Evolutionary conservation across 2,113 vertebrate genomes (phyloP).

Genomic region (Mugil cephalus): DNA sequence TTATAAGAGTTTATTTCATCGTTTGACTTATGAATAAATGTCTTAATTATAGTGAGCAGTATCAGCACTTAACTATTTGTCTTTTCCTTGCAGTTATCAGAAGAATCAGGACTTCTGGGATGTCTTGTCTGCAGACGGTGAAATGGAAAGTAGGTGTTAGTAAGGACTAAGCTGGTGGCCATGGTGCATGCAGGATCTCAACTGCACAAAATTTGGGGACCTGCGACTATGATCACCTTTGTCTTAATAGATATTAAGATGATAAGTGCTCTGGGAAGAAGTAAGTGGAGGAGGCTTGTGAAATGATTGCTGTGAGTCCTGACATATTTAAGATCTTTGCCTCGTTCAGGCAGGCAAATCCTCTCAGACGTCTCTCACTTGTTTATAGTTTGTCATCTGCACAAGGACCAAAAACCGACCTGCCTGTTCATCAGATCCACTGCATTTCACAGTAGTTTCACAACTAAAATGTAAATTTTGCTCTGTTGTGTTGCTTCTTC

Average conservation of each 20-base stretch:
- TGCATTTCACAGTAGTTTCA: slow-evolving; percentile 44
- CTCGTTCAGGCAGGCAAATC: slow-evolving; percentile 37
- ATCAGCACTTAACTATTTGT: not conserved
- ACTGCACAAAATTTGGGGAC: slow-evolving; percentile 35
- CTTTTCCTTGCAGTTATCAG: slow-evolving; percentile 49
- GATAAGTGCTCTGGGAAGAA: slow-evolving; percentile 18
- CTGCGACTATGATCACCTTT: slow-evolving; percentile 45
- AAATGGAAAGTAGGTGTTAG: slow-evolving; percentile 45
- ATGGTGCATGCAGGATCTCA: slow-evolving; percentile 22
- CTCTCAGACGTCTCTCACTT: slow-evolving; percentile 25
- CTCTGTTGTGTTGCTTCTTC: slow-evolving; percentile 30
- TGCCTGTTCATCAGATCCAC: slow-evolving; percentile 30
- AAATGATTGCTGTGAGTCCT: slow-evolving; percentile 48
- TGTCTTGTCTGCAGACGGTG: slow-evolving; percentile 35
- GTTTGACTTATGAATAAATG: too few relatives aligned
- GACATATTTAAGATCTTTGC: slow-evolving; percentile 48
- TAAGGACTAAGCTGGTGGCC: slow-evolving; percentile 49
- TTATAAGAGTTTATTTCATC: too few relatives aligned
- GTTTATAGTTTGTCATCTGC: slow-evolving; percentile 41
- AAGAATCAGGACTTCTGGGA: slow-evolving; percentile 36
- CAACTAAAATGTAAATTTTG: slow-evolving; percentile 33
- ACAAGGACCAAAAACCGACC: slow-evolving; percentile 57
- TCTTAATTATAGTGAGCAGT: too few relatives aligned
- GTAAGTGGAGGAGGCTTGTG: slow-evolving; percentile 3
- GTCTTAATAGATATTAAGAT: slow-evolving; percentile 40